Evolutionary conservation across 2,888 invertebrate species (phyloP).

Genomic region (Mycogona germanica): DNA sequence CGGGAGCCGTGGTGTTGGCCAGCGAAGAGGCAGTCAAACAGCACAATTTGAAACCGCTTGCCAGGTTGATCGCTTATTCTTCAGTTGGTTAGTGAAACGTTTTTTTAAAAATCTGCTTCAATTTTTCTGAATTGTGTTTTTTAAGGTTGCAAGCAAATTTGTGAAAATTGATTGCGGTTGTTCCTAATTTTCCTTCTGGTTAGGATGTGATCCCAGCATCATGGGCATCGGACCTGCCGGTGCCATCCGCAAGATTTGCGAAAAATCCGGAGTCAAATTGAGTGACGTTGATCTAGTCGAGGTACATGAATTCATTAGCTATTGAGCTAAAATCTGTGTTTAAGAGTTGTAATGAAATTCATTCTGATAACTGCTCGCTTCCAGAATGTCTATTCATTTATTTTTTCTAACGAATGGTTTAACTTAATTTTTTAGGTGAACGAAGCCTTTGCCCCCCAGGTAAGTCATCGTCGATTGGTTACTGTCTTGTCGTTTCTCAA

Average conservation of each 20-base stretch:
- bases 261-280: constrained; percentile 59
- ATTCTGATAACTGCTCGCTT: too few species aligned
- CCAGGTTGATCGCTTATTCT: constrained; percentile 82
- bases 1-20: constrained; percentile 79
- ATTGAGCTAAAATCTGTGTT: too few species aligned
- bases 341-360: too few species aligned
- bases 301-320: too few species aligned
- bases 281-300: constrained; percentile 87
- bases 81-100: constrained; percentile 49
- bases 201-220: constrained; percentile 79
- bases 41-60: constrained; percentile 72
- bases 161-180: too few species aligned
- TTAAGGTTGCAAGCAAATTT: too few species aligned
- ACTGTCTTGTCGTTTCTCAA: too few species aligned
- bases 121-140: too few species aligned
- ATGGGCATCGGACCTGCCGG: constrained; percentile 98
- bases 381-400: too few species aligned
- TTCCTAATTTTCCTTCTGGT: too few species aligned
- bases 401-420: too few species aligned
- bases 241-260: constrained; percentile 75
- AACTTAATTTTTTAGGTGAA: constrained; percentile 56
- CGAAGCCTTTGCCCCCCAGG: constrained; percentile 95
- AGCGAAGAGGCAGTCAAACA: constrained; percentile 76
- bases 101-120: neutral
- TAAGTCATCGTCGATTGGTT: too few species aligned